A percentile compares a stretch with the other conserved stretches of the same genome.
Conservation (phyloP, 2,888 invertebrate genomes). For the Timandra comae region DNA sequence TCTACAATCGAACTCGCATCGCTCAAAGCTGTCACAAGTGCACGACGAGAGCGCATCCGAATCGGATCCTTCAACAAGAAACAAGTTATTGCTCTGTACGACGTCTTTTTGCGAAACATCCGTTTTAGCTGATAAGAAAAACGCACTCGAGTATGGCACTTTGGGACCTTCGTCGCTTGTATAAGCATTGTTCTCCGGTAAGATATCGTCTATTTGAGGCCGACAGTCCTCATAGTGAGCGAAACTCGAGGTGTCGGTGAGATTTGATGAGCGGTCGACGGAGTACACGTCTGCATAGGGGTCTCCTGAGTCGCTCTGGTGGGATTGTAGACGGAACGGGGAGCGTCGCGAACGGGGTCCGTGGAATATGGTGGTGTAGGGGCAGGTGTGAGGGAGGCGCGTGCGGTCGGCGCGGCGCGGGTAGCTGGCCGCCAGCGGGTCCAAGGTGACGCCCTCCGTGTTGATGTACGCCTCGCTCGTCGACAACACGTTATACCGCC, state of each 20-base stretch:
- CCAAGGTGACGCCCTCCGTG: slow-evolving; percentile 45
- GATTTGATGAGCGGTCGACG: slow-evolving; percentile 65
- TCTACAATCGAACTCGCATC: slow-evolving; percentile 75
- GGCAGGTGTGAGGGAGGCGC: slow-evolving; percentile 65
- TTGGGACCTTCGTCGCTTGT: slow-evolving; percentile 51
- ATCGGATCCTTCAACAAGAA: slow-evolving; percentile 58
- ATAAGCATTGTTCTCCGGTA: slow-evolving; percentile 38
- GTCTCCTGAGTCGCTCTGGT: slow-evolving; percentile 61
- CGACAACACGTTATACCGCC: slow-evolving; percentile 75
- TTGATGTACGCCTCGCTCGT: slow-evolving; percentile 71
- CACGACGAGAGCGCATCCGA: slow-evolving; percentile 76
- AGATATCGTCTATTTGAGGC: slow-evolving; percentile 45
- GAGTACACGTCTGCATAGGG: slow-evolving; percentile 63
- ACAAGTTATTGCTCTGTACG: slow-evolving; percentile 45
- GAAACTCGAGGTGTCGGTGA: slow-evolving; percentile 70
- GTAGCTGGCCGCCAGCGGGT: slow-evolving; percentile 67
- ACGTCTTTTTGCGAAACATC: slow-evolving; percentile 45
- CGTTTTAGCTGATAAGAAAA: slow-evolving; percentile 56
- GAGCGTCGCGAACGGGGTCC: slow-evolving; percentile 50
- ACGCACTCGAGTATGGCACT: slow-evolving; percentile 66
- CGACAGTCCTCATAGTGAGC: slow-evolving; percentile 69
- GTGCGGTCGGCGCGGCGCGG: slow-evolving; percentile 73
- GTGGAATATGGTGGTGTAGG: slow-evolving; percentile 67
- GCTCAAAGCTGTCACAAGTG: slow-evolving; percentile 73
- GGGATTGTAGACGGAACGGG: slow-evolving; percentile 45